Evolutionary conservation across 2,797 vertebrate species (phyloP).

Genomic region (Protosalanx chinensis): DNA sequence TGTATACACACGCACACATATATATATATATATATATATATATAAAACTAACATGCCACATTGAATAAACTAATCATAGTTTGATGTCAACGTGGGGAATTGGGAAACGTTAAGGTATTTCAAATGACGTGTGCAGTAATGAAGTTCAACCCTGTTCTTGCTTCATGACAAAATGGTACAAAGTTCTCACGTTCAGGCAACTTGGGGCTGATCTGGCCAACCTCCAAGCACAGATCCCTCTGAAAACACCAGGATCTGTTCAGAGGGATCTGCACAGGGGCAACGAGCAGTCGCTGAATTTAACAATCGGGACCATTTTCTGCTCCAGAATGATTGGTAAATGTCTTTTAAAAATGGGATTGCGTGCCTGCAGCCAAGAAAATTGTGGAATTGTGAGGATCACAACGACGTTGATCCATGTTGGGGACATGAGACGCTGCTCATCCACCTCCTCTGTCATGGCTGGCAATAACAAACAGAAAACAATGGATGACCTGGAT

Average conservation of each 20-base stretch:
- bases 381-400: conserved; percentile 7
- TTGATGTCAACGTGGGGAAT: neutral
- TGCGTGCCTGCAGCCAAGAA: conserved; percentile 16
- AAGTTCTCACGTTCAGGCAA: conserved; percentile 2
- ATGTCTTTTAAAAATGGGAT: conserved; percentile 11
- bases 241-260: conserved; percentile 10
- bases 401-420: neutral
- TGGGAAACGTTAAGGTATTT: neutral
- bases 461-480: conserved; percentile 36
- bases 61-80: neutral
- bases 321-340: conserved; percentile 52
- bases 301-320: neutral
- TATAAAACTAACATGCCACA: neutral
- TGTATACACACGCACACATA: too few relatives aligned
- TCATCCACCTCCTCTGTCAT: conserved; percentile 23
- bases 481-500: conserved; percentile 62
- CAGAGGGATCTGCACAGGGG: neutral
- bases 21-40: too few relatives aligned
- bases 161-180: neutral
- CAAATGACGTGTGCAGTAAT: neutral
- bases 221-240: too few relatives aligned
- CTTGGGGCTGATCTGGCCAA: too few relatives aligned
- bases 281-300: neutral
- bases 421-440: neutral
- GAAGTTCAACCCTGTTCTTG: too few relatives aligned